Evolutionary conservation across 1,140 invertebrate species (phyloP), one percentile per base, ranked within the genome.

Genomic region (Drosophila nannoptera): DNA sequence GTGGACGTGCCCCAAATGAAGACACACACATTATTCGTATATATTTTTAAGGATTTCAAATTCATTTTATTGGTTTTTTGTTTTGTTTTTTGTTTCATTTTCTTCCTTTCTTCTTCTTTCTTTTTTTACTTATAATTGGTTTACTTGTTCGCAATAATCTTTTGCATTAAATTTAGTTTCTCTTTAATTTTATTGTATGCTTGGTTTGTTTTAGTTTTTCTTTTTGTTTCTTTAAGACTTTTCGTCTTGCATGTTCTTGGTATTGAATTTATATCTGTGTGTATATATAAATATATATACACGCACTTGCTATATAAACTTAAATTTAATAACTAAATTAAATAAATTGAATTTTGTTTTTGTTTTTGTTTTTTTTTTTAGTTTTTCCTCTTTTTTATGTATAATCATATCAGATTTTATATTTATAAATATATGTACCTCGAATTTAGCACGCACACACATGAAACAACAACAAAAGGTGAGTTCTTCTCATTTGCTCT

Each of bases 41-140:
- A 69, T 83, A 83, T 86, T 86, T 84, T 84, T 81, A 84, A 84
- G 81, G 81, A 84, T 84, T 84, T 84, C 80, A 86, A 84, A 84
- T 84, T 84, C 80, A 84, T 84, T 84, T 84, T 84, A 84, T 84
- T 84, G 80, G 77, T 78, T 83, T 84, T 75, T 84, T 84, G 86
- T 84, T 86, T 84, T 84, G 80, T 73, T 78, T 83, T 84, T 75
- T 77, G 53, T 61, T 54, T 8, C 54, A 54, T 55, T 53, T 83
- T 71, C 38, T 53, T 83, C 66, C 38, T 60, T 52, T 80, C 53
- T 69, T 68, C 61, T 61, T 61, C 68, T 63, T 59, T 31, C 42
- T 53, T 68, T 22, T 64, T 66, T 59, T 68, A 75, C 40, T 84
- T 86, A 81, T 86, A 80, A 80, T 81, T 86, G 63, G 72, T 83